phyloP scores from a whole-genome alignment of 2,113 vertebrate genomes.

The Phalacrocorax aristotelis region DNA sequence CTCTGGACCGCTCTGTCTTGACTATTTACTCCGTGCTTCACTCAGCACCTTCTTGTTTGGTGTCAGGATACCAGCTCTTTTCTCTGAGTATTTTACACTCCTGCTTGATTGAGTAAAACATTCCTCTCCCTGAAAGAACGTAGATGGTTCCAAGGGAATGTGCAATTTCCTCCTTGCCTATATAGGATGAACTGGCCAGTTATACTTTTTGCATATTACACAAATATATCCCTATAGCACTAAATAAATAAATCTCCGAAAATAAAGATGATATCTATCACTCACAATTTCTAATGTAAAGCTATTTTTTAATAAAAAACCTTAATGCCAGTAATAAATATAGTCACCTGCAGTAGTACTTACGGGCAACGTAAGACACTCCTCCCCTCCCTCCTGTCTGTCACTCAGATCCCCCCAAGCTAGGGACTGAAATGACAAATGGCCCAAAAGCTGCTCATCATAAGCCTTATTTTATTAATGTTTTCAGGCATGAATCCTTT shows the following conservation, averaged over 20 bases:
- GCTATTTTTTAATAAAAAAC: neutral
- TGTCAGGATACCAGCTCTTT: neutral
- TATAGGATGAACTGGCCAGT: neutral
- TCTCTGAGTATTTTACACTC: neutral
- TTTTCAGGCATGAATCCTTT: slow-evolving; percentile 9
- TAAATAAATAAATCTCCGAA: neutral
- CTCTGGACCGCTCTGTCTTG: neutral
- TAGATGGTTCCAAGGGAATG: neutral
- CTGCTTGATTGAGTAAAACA: neutral
- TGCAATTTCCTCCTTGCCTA: neutral
- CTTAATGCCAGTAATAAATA: neutral
- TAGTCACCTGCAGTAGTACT: neutral
- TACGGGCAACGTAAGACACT: neutral
- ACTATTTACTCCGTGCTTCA: neutral
- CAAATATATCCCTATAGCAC: neutral
- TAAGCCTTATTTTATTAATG: slow-evolving; percentile 55
- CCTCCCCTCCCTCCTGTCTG: neutral
- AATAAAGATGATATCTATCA: neutral
- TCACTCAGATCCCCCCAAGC: neutral
- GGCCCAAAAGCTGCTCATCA: neutral
- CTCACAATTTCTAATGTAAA: neutral
- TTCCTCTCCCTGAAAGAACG: neutral
- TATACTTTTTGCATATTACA: neutral
- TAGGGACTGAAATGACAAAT: slow-evolving; percentile 7
- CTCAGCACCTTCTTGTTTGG: neutral